These are phyloP conservation scores for Bombylius discolor DNA, from an alignment of 2,888 invertebrate species.

Conservation along the genomic window DNA sequence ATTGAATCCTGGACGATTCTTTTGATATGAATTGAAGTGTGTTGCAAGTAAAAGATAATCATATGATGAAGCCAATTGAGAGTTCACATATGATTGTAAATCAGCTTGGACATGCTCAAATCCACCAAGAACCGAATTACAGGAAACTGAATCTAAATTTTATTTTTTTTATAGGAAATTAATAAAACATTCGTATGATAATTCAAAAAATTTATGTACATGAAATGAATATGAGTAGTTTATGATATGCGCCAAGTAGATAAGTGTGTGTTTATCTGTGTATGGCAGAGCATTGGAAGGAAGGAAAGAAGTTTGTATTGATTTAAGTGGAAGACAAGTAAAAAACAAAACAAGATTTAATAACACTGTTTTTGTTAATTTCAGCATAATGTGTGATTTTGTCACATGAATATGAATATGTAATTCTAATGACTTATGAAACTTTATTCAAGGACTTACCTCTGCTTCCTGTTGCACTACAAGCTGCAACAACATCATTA, in stretches of 20 bases:
- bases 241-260: not conserved
- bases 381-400: no score
- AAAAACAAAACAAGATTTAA: no score
- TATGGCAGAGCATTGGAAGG: no score
- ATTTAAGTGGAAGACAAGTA: no score
- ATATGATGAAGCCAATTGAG: constrained; percentile 58
- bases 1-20: constrained; percentile 62
- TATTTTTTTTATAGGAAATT: no score
- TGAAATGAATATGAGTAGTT: not conserved
- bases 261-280: no score
- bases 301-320: no score
- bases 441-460: constrained; percentile 24
- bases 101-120: constrained; percentile 23
- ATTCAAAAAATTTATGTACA: not conserved
- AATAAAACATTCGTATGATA: not conserved
- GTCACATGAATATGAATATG: no score
- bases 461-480: constrained; percentile 33
- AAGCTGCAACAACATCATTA: constrained; percentile 43
- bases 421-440: no score
- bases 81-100: constrained; percentile 37
- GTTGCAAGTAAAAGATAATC: constrained; percentile 62
- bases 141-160: constrained; percentile 2
- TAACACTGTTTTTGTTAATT: no score
- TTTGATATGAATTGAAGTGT: constrained; percentile 62
- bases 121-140: constrained; percentile 16